These are phyloP conservation scores for Vireo altiloquus DNA, from an alignment of 2,113 vertebrate genomes.

Conservation along the genomic window DNA sequence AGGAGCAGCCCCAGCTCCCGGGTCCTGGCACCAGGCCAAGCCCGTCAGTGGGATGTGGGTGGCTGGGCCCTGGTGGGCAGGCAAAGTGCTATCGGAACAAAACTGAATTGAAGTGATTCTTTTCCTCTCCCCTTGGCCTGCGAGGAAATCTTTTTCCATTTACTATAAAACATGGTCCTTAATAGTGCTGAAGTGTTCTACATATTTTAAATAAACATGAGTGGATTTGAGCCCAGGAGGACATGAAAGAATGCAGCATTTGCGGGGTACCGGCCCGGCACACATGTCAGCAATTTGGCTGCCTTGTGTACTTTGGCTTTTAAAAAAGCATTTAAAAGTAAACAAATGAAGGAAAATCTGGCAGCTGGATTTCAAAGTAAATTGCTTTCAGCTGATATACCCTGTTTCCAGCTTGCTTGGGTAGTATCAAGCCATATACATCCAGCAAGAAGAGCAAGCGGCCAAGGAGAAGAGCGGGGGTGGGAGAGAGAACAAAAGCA, in stretches of 20 bases:
- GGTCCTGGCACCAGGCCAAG: background rate
- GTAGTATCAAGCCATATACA: conserved; percentile 85
- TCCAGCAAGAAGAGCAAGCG: conserved; percentile 28
- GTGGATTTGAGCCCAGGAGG: conserved; percentile 85
- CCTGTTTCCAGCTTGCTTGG: conserved; percentile 86
- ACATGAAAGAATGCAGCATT: conserved; percentile 92
- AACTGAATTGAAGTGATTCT: conserved; percentile 83
- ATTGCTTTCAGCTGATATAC: conserved; percentile 97
- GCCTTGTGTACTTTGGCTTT: conserved; percentile 97
- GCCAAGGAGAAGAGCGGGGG: conserved; percentile 50
- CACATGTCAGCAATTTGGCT: conserved; percentile 98
- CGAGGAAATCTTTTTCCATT: conserved; percentile 82
- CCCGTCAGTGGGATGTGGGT: background rate
- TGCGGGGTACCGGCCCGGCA: conserved; percentile 78
- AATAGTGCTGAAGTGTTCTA: conserved; percentile 92
- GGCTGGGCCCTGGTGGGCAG: conserved; percentile 13
- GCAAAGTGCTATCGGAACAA: conserved; percentile 78
- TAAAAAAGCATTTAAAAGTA: conserved; percentile 93
- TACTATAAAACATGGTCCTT: conserved; percentile 87
- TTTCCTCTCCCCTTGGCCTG: conserved; percentile 60
- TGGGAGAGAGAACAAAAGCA: conserved; percentile 39
- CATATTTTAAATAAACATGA: conserved; percentile 95
- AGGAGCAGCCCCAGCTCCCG: background rate
- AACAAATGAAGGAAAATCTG: conserved; percentile 93
- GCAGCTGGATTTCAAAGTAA: conserved; percentile 90